These are phyloP conservation scores for Thunnus albacares DNA, from an alignment of 2,797 vertebrate genomes.

Conservation along the genomic window DNA sequence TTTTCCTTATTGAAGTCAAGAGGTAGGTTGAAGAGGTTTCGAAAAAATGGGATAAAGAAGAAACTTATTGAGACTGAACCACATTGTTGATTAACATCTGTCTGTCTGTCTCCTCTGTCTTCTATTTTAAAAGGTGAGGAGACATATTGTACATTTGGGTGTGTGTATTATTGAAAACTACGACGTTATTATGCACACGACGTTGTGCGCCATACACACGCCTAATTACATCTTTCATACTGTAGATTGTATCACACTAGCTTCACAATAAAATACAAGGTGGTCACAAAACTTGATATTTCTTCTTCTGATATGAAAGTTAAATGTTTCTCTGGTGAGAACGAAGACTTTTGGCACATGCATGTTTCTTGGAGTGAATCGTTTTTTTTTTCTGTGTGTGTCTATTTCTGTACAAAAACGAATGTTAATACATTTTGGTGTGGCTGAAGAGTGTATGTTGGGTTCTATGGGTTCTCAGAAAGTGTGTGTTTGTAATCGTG, in stretches of 20 bases:
- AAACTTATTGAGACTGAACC: conserved; percentile 68
- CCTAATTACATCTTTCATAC: not conserved
- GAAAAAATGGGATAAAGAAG: not conserved
- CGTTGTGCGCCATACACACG: conserved; percentile 4
- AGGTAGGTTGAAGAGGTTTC: not conserved
- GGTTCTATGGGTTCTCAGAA: conserved; percentile 12
- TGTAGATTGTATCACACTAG: conserved; percentile 5
- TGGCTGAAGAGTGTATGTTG: conserved; percentile 35
- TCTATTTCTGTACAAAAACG: conserved; percentile 18
- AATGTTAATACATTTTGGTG: conserved; percentile 29
- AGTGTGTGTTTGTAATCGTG: conserved; percentile 7
- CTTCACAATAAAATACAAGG: conserved; percentile 13
- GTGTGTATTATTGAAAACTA: conserved; percentile 18
- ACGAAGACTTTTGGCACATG: not conserved
- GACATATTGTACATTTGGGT: conserved; percentile 21
- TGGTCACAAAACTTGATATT: not conserved
- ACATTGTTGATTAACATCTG: conserved; percentile 68
- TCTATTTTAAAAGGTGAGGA: not conserved
- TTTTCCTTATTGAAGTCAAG: not conserved
- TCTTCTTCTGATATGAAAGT: not conserved
- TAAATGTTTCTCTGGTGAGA: not conserved
- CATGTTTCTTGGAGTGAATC: conserved; percentile 26
- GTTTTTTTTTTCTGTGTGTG: conserved; percentile 9
- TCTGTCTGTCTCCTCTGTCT: conserved; percentile 41
- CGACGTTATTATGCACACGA: conserved; percentile 4